Base-by-base conservation (phyloP, 1,140 invertebrate genomes). In the Choristoneura fumiferana region DNA sequence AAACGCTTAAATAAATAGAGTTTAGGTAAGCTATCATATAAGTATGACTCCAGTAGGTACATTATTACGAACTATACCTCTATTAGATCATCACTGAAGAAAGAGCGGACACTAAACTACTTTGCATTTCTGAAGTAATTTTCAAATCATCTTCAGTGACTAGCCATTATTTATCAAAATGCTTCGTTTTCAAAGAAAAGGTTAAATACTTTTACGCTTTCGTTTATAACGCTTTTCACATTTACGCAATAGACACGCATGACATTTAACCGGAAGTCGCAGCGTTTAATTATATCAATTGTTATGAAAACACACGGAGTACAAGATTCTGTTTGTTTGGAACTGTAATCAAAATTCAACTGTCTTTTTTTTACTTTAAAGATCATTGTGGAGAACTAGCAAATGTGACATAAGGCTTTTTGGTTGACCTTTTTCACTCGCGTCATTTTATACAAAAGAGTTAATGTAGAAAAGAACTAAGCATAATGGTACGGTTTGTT, bases 141-240 rank as follows among this genome's bases (percentile, higher is more conserved):
- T 29, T 29, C 22, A 6, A 6, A 29, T 29, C 22, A 29, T 3
- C 2, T 29, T 29, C 6, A 29, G 6, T 6, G 22, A 29, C 8
- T 14, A 15, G 15, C 39, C 39, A 40, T 40, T 22, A 22, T n/a
- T 9, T 17, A 1, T 0, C 38, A 22, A 5, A 10, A 18, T 9
- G 13, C 15, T 15, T 15, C 4, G 15, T 22, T 14, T 39, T 40
- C 17, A 18, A 45, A 45, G 14, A 45, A 45, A 45, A 45, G 40
- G 40, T 45, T 45, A 22, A 18, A 15, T 8, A 43, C 40, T 43
- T 29, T 43, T 17, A 43, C 40, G 40, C 40, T 45, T 45, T 45
- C 40, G 40, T 45, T 45, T 45, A 40, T 12, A 22, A 45, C 18
- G 15, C 18, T 15, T 18, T 45, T 17, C 15, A 18, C 40, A 45